A percentile compares a stretch with the other conserved stretches of the same genome.
These are phyloP conservation scores for Macquaria ambigua DNA, from an alignment of 2,113 vertebrate genomes.

Conservation along the genomic window DNA sequence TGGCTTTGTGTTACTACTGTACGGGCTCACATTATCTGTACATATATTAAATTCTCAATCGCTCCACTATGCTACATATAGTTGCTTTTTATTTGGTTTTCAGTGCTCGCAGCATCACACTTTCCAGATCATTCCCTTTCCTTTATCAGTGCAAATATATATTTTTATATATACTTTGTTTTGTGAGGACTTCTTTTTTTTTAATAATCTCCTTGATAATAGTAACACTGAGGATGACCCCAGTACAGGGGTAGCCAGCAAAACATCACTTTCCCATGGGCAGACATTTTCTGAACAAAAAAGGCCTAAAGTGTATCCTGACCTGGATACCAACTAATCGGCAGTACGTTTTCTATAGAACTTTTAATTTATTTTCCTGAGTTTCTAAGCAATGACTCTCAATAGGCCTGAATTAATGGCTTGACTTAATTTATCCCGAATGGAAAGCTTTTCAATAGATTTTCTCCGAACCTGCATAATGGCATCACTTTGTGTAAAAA, in stretches of 20 bases:
- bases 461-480: constrained; percentile 48
- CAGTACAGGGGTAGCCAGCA: not conserved
- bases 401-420: constrained; percentile 58
- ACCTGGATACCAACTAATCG: constrained; percentile 14
- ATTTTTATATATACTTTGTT: constrained; percentile 33
- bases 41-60: constrained; percentile 82
- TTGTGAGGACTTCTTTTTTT: constrained; percentile 9
- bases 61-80: constrained; percentile 84
- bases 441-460: constrained; percentile 50
- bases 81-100: constrained; percentile 85
- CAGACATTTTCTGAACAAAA: constrained; percentile 27
- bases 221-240: constrained; percentile 59
- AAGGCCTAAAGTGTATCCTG: constrained; percentile 16
- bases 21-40: constrained; percentile 53
- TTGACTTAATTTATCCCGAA: constrained; percentile 28
- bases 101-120: constrained; percentile 80
- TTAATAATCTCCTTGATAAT: constrained; percentile 60
- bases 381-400: constrained; percentile 62
- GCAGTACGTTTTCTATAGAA: constrained; percentile 31
- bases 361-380: constrained; percentile 65
- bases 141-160: constrained; percentile 82
- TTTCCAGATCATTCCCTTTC: constrained; percentile 76
- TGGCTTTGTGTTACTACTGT: constrained; percentile 41
- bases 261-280: constrained; percentile 7
- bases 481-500: constrained; percentile 27